Conservation (phyloP, 2,888 invertebrate genomes). For the Sinhomidia bicolor region DNA sequence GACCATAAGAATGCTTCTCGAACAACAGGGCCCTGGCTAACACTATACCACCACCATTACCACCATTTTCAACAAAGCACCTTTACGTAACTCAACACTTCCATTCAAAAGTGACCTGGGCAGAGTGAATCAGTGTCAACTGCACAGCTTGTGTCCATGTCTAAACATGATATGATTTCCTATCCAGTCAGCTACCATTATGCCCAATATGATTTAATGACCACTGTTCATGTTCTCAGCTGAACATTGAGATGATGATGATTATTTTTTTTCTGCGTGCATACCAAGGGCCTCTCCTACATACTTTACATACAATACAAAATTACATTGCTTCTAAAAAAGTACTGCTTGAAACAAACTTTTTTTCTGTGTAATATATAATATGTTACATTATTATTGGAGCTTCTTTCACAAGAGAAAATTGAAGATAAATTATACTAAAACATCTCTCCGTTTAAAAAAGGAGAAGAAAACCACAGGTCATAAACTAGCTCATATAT, state of each 20-base stretch:
- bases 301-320: no score
- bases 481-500: constrained; percentile 17
- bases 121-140: constrained; percentile 72
- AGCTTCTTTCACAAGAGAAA: no score
- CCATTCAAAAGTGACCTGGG: constrained; percentile 61
- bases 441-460: no score
- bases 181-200: constrained; percentile 60
- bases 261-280: no score
- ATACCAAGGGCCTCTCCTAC: no score
- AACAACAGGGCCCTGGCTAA: background rate
- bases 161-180: constrained; percentile 61
- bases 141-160: constrained; percentile 60
- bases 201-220: constrained; percentile 63
- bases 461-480: background rate
- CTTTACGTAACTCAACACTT: constrained; percentile 74
- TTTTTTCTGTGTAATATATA: background rate
- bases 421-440: background rate
- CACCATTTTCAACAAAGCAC: background rate
- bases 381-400: no score
- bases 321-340: constrained; percentile 2
- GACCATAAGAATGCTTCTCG: no score
- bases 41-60: no score
- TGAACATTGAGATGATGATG: background rate
- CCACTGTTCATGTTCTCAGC: background rate
- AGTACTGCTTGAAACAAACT: no score